Evolutionary conservation across 2,888 invertebrate species (phyloP).

Genomic region (Drosophila nigritarsus): DNA sequence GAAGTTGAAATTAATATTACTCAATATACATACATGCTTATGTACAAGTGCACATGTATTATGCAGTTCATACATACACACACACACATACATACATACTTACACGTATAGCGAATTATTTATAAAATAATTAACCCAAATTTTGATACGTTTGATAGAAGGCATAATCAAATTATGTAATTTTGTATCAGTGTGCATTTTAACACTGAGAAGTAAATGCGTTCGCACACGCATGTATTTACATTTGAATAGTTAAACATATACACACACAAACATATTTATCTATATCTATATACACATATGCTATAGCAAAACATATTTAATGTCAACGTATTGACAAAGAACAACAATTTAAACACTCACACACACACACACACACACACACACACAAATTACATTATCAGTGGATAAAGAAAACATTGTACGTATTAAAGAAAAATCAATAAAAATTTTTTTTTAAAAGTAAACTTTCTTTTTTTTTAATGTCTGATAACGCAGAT

Average conservation of each 20-base stretch:
- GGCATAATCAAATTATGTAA: slow-evolving; percentile 68
- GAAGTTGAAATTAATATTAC: slow-evolving; percentile 29
- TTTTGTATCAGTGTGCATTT: slow-evolving; percentile 57
- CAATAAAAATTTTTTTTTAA: slow-evolving; percentile 35
- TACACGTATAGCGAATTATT: slow-evolving; percentile 60
- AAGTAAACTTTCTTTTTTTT: slow-evolving; percentile 2
- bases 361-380: slow-evolving; percentile 14
- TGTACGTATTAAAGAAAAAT: slow-evolving; percentile 50
- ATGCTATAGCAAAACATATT: slow-evolving; percentile 34
- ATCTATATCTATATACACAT: slow-evolving; percentile 46
- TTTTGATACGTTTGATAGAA: slow-evolving; percentile 53
- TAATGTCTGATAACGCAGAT: not conserved
- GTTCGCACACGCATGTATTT: slow-evolving; percentile 33
- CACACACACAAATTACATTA: slow-evolving; percentile 35
- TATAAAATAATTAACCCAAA: slow-evolving; percentile 44
- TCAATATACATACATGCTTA: slow-evolving; percentile 17
- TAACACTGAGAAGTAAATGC: slow-evolving; percentile 19
- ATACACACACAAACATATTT: slow-evolving; percentile 37
- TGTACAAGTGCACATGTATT: slow-evolving; percentile 2
- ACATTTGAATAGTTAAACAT: slow-evolving; percentile 42
- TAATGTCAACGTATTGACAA: slow-evolving; percentile 27
- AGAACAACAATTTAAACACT: slow-evolving; percentile 25
- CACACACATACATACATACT: slow-evolving; percentile 13
- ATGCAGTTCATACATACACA: slow-evolving; percentile 4
- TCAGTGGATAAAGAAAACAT: slow-evolving; percentile 34